Conservation (phyloP, 64 coral and sea anemone species). For the Montipora cactus region DNA sequence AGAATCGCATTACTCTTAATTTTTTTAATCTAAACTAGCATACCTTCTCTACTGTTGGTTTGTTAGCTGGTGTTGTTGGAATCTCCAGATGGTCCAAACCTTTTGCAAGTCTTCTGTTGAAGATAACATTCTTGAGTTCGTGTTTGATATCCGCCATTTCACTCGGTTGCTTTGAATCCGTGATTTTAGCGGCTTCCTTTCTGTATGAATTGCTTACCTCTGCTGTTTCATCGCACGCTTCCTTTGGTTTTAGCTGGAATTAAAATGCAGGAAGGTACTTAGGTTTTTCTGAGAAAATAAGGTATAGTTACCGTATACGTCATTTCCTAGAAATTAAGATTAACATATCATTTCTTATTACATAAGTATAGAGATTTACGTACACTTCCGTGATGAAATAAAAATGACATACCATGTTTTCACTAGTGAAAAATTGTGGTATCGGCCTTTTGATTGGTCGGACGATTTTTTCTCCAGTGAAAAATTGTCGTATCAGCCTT, state of each 20-base stretch:
- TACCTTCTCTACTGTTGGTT: not conserved
- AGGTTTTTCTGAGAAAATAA: not conserved
- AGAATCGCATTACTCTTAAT: no score
- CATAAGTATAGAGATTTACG: no score
- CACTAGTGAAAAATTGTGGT: no score
- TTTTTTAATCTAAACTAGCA: no score
- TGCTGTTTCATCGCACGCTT: not conserved
- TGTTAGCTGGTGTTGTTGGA: not conserved
- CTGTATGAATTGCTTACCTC: not conserved
- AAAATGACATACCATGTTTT: no score
- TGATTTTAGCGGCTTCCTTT: not conserved
- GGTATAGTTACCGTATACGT: not conserved
- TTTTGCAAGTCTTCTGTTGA: conserved; percentile 14
- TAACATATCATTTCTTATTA: no score
- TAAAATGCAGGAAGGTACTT: not conserved
- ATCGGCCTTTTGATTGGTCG: no score
- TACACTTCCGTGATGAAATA: no score
- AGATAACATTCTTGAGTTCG: conserved; percentile 13
- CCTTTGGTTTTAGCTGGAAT: not conserved
- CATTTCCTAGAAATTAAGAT: not conserved
- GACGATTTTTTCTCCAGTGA: no score
- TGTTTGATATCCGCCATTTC: not conserved
- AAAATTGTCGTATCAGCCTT: no score
- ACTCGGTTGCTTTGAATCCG: not conserved
- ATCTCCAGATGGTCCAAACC: not conserved